Conservation (phyloP, 2,797 vertebrate genomes). For the Sebastes hubbsi region DNA sequence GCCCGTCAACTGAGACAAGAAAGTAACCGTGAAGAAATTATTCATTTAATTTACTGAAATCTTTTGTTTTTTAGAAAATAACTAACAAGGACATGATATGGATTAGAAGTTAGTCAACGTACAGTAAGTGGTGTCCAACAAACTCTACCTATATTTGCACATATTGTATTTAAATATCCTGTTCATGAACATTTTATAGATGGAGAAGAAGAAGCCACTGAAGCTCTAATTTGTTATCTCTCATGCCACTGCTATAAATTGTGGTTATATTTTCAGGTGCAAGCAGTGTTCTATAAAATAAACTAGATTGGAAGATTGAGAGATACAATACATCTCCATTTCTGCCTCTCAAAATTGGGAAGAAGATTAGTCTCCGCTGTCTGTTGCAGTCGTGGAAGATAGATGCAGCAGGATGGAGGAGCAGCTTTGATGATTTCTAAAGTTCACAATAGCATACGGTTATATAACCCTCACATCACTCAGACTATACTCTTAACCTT, state of each 20-base stretch:
- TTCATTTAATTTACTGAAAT: background rate
- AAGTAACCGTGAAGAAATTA: background rate
- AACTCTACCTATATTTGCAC: background rate
- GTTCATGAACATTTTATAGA: background rate
- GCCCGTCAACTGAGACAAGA: background rate
- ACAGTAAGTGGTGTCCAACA: background rate
- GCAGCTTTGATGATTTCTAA: background rate
- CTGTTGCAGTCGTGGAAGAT: background rate
- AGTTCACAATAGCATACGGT: conserved; percentile 8
- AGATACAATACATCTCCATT: background rate
- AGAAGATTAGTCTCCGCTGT: background rate
- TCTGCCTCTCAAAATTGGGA: background rate
- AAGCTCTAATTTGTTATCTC: background rate
- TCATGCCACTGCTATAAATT: background rate
- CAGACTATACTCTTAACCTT: conserved; percentile 2
- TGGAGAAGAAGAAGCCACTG: background rate
- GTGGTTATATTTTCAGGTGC: background rate
- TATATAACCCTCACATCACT: conserved; percentile 33
- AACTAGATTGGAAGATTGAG: background rate
- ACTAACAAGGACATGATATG: background rate
- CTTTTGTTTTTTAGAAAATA: background rate
- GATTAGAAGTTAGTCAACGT: background rate
- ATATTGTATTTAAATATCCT: background rate
- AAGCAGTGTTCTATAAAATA: background rate
- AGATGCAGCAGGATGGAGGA: background rate